A percentile compares a stretch with the other conserved stretches of the same genome.
phyloP scores from a whole-genome alignment of 1,140 invertebrate species.

The Neodiprion virginianus region DNA sequence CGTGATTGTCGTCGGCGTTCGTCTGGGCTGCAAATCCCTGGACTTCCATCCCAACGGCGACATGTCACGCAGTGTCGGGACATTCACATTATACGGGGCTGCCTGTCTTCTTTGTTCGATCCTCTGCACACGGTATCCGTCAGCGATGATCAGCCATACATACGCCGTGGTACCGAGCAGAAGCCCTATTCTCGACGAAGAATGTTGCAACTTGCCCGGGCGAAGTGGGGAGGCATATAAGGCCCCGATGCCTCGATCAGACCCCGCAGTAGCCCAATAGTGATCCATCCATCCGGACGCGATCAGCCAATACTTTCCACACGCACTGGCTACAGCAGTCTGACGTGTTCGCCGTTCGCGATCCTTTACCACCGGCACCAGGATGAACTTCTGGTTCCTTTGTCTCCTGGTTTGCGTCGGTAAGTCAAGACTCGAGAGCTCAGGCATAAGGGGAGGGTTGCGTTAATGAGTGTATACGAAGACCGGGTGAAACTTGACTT shows the following conservation, averaged over 20 bases:
- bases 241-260: constrained; percentile 46
- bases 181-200: not conserved
- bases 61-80: not conserved
- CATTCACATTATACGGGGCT: not conserved
- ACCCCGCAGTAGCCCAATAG: constrained; percentile 56
- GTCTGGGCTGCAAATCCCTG: no score
- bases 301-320: not conserved
- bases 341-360: constrained; percentile 22
- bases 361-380: constrained; percentile 31
- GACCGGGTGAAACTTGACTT: no score
- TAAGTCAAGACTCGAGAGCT: constrained; percentile 38
- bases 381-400: constrained; percentile 51
- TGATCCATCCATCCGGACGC: constrained; percentile 46
- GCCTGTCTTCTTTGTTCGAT: not conserved
- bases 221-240: constrained; percentile 57
- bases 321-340: no score
- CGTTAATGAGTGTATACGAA: no score
- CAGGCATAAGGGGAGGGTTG: no score
- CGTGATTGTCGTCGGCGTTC: no score
- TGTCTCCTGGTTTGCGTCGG: constrained; percentile 50
- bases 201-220: constrained; percentile 12
- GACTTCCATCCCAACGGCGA: no score
- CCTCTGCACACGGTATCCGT: not conserved
- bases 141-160: constrained; percentile 14
- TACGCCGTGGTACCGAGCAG: not conserved